Evolutionary conservation across 2,797 vertebrate genomes (phyloP).

Genomic region (Tapera naevia): DNA sequence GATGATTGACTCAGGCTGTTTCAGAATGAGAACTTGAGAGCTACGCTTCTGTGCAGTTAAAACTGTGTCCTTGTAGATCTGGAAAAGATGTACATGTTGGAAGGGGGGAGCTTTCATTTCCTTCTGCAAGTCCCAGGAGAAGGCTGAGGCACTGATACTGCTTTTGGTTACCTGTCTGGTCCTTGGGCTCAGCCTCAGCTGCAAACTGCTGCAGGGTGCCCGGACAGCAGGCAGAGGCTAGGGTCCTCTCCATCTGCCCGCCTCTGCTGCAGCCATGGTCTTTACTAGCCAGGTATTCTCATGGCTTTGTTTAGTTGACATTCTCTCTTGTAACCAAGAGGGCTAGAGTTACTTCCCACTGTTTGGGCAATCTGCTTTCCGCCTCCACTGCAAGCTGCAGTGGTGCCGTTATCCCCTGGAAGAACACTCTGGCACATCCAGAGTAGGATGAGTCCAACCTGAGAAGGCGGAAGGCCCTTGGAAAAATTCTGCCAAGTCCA

Average conservation of each 20-base stretch:
- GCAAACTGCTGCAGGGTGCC: not conserved
- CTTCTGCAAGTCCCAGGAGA: not conserved
- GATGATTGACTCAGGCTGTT: not conserved
- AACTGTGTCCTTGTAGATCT: not conserved
- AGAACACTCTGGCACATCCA: not conserved
- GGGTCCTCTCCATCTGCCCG: not conserved
- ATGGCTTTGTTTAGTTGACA: not conserved
- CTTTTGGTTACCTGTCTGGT: not conserved
- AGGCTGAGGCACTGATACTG: not conserved
- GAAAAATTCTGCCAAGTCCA: not conserved
- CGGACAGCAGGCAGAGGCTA: not conserved
- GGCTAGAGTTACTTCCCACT: not conserved
- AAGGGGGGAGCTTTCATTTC: not conserved
- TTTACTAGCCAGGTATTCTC: not conserved
- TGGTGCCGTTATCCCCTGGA: not conserved
- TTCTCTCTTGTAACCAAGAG: not conserved
- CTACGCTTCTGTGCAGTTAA: not conserved
- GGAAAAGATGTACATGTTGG: not conserved
- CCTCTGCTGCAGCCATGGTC: not conserved
- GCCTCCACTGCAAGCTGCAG: not conserved
- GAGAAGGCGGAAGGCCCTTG: not conserved
- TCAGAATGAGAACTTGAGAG: not conserved
- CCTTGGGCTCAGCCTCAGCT: not conserved
- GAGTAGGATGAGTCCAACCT: not conserved
- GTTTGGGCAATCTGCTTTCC: not conserved